Evolutionary conservation across 1,140 invertebrate genomes (phyloP).

Genomic region (Trypoxylus dichotomus): DNA sequence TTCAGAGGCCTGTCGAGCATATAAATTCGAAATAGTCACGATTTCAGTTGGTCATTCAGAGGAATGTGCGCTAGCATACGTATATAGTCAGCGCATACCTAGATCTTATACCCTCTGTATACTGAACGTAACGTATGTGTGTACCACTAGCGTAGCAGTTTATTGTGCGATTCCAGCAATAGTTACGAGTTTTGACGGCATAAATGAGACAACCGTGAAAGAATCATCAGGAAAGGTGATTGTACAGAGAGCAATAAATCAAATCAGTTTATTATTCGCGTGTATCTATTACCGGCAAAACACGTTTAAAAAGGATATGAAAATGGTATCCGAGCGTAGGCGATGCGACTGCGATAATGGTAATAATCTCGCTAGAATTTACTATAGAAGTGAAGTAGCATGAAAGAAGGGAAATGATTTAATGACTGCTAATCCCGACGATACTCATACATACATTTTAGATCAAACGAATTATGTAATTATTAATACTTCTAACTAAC

Average conservation of each 20-base stretch:
- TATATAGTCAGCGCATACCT: not conserved
- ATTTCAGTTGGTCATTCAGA: conserved; percentile 19
- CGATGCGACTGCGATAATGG: not conserved
- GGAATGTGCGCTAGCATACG: not conserved
- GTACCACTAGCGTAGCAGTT: not conserved
- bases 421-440: no score
- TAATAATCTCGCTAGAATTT: not conserved
- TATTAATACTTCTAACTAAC: no score
- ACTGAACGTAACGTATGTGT: not conserved
- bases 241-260: not conserved
- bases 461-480: no score
- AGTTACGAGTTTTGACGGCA: not conserved
- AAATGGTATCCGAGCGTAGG: not conserved
- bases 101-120: not conserved
- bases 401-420: not conserved
- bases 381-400: not conserved
- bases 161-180: not conserved
- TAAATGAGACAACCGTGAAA: not conserved
- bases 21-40: conserved; percentile 7
- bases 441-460: no score
- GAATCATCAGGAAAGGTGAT: not conserved
- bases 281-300: not conserved
- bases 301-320: not conserved
- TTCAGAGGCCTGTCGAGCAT: not conserved
- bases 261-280: not conserved